These are phyloP conservation scores for Mormyrus proboscirostris DNA, from an alignment of 2,797 vertebrate species.

Conservation along the genomic window DNA sequence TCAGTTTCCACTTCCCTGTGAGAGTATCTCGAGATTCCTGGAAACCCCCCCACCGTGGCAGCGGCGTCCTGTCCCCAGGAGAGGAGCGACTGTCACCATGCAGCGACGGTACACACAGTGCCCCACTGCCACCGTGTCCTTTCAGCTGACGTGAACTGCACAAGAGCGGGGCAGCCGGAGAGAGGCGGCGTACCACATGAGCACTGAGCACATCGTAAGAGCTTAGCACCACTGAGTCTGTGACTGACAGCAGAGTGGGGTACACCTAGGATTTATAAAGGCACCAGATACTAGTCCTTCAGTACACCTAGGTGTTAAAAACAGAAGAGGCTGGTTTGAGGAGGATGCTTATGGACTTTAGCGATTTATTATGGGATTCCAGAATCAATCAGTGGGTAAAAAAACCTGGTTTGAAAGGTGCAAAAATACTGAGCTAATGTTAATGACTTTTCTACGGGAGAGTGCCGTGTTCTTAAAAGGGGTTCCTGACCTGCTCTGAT, in stretches of 20 bases:
- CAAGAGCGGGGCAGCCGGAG: background rate
- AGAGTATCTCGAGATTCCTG: background rate
- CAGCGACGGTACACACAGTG: background rate
- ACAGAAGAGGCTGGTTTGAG: background rate
- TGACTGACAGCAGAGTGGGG: background rate
- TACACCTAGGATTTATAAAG: background rate
- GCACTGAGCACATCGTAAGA: background rate
- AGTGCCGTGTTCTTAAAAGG: background rate
- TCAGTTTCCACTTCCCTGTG: background rate
- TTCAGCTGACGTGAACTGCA: background rate
- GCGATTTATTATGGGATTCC: background rate
- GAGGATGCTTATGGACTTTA: background rate
- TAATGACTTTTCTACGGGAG: background rate
- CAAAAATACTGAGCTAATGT: background rate
- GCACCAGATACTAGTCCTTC: background rate
- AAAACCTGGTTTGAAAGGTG: background rate
- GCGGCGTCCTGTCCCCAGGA: background rate
- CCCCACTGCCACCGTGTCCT: background rate
- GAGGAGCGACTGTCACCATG: background rate
- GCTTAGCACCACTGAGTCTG: background rate
- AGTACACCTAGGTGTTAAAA: background rate
- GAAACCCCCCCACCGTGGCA: background rate
- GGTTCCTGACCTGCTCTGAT: background rate
- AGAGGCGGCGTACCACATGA: background rate
- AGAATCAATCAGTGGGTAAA: background rate